Evolutionary conservation across 1,140 invertebrate genomes (phyloP), one percentile per base, ranked within the genome.

Genomic region (Tetraneura akinire): DNA sequence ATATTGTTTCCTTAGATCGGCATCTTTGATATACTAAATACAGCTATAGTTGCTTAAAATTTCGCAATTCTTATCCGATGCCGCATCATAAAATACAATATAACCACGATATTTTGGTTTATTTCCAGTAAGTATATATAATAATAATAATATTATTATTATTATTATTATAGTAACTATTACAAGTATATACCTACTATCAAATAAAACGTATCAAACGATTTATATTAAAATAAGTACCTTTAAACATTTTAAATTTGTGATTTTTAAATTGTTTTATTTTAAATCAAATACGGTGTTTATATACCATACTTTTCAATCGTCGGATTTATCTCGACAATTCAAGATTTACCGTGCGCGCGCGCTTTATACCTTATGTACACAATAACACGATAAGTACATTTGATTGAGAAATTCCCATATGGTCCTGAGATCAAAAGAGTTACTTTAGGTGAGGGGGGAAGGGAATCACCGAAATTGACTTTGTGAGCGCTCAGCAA

Each of bases 401-500:
- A 42, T 74, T 55, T 23, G 51, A 76, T 76, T 42, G 49, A 29
- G 4, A 76, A 55, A 76, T 76, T 76, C 71, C 32, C 71, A 76
- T 76, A 76, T 53, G 49, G 71, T 76, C 14, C 6, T 26, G 42
- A 60, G 74, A 78, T 78, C 74, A 78, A 78, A 78, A 29, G 37
- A 55, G 71, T 71, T 71, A 71, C 45, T n/a, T 71, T 71, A 51
- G 68, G 47, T 45, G 68, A 45, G 32, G 8, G 32, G 32, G 8
- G 32, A 51, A 11, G 68, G 68, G 68, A 71, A 11, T n/a, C 13
- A 21, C 37, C 37, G 37, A 62, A 78, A 78, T 78, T 62, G 74
- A 78, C 74, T 78, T 78, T 60, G 74, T 78, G 49, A 29, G n/a
- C 32, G 73, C 74, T 60, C 53, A 23, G 71, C 51, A 76, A 76